Evolutionary conservation across 30 jellyfish, hydroid and myxozoan species (phyloP), one percentile per base, ranked within the genome.

Genomic region (Haliclystus octoradiatus): DNA sequence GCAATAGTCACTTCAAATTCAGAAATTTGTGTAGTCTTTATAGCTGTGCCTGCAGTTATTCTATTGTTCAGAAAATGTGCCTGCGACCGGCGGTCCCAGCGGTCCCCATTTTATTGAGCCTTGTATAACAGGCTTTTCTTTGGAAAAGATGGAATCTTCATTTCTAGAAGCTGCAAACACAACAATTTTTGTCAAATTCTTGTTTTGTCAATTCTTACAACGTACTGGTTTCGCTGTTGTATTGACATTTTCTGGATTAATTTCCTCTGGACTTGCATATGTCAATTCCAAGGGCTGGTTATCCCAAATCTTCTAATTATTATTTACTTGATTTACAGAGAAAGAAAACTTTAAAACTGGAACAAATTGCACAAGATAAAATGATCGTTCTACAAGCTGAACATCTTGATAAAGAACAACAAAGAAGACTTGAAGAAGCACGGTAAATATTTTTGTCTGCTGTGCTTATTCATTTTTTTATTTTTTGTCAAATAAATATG

Each of bases 401-500:
- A 27, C 64, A 61, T 53, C 5, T 32, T 29, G 93, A 63, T 7
- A 66, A 50, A 12, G 78, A 76, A 31, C 80, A 76, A 15, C 83
- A 73, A 32, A 84, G 77, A 47, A 62, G 63, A 33, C 62, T 52
- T 31, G 66, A 57, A 64, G 62, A 52, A 66, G 98, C 95, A 49
- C 76, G 98, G 98, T 89, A 23, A 30, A 22, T 26, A 3, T 26
- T 13, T n/a, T n/a, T n/a, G n/a, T n/a, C n/a, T n/a, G n/a, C n/a
- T n/a, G n/a, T n/a, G n/a, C n/a, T n/a, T n/a, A n/a, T n/a, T n/a
- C n/a, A n/a, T n/a, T n/a, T n/a, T n/a, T n/a, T n/a, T n/a, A n/a
- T n/a, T n/a, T n/a, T n/a, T n/a, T n/a, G n/a, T n/a, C n/a, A n/a
- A n/a, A n/a, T n/a, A n/a, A n/a, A n/a, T n/a, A n/a, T n/a, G n/a